Evolutionary conservation across 2,113 vertebrate genomes (phyloP).

Genomic region (Caretta caretta): DNA sequence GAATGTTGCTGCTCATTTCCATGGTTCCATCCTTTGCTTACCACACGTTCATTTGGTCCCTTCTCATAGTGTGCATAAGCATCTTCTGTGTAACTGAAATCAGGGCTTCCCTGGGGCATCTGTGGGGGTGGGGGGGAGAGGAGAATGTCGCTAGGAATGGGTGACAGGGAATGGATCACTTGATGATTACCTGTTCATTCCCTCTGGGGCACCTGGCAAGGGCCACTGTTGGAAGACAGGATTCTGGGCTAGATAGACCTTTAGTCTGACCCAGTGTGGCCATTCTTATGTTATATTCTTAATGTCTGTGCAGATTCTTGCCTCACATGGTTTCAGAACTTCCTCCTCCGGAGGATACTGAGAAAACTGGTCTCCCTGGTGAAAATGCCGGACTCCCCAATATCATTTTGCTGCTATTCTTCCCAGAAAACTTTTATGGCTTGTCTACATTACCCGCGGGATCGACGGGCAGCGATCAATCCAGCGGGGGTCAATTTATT

Average conservation of each 20-base stretch:
- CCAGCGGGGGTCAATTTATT: no score
- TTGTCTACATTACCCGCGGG: no score
- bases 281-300: no score
- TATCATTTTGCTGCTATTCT: not conserved
- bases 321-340: not conserved
- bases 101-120: not conserved
- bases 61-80: not conserved
- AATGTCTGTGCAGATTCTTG: not conserved
- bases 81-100: not conserved
- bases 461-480: no score
- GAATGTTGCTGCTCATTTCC: not conserved
- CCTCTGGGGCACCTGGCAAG: no score
- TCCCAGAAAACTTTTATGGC: not conserved
- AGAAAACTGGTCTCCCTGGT: not conserved
- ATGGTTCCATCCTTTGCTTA: not conserved
- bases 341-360: not conserved
- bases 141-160: not conserved
- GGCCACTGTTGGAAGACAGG: no score
- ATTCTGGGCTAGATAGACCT: no score
- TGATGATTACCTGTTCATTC: no score
- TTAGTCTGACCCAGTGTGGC: no score
- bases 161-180: no score
- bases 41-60: rapidly evolving
- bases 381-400: not conserved
- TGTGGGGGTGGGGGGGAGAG: not conserved